Conservation (phyloP, 2,113 vertebrate species). For the Poeciliopsis turrubarensis region DNA sequence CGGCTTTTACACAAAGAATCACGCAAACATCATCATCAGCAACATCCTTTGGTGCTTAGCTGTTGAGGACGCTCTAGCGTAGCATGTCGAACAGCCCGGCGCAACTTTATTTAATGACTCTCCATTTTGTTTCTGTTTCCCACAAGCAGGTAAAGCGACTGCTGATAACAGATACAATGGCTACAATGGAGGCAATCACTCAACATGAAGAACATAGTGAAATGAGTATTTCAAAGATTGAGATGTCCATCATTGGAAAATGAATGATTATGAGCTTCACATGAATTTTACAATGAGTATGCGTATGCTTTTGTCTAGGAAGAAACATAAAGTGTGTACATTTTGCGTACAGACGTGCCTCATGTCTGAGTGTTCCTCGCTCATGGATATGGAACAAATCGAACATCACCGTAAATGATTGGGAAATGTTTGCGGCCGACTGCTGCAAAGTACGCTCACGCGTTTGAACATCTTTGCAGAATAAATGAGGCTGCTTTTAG, state of each 20-base stretch:
- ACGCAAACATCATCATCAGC: conserved; percentile 35
- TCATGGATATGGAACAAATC: background rate
- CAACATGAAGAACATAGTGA: too few relatives aligned
- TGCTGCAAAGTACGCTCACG: background rate
- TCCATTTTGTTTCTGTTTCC: too few relatives aligned
- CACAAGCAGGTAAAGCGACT: too few relatives aligned
- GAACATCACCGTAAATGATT: background rate
- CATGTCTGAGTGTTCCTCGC: background rate
- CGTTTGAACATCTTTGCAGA: background rate
- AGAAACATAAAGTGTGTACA: background rate
- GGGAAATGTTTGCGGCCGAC: background rate
- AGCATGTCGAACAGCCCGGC: conserved; percentile 27
- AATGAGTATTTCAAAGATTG: too few relatives aligned
- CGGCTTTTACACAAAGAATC: background rate
- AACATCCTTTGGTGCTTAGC: conserved; percentile 41
- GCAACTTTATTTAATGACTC: background rate
- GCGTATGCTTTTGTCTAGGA: background rate
- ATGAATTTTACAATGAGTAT: too few relatives aligned
- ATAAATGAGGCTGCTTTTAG: background rate
- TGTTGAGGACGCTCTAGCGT: conserved; percentile 33
- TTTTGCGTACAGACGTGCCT: background rate
- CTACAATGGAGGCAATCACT: too few relatives aligned
- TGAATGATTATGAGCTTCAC: too few relatives aligned
- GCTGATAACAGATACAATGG: too few relatives aligned
- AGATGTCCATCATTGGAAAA: too few relatives aligned